Evolutionary conservation across 2,797 vertebrate species (phyloP), one percentile per base, ranked within the genome.

Genomic region (Sorex maritimensis): DNA sequence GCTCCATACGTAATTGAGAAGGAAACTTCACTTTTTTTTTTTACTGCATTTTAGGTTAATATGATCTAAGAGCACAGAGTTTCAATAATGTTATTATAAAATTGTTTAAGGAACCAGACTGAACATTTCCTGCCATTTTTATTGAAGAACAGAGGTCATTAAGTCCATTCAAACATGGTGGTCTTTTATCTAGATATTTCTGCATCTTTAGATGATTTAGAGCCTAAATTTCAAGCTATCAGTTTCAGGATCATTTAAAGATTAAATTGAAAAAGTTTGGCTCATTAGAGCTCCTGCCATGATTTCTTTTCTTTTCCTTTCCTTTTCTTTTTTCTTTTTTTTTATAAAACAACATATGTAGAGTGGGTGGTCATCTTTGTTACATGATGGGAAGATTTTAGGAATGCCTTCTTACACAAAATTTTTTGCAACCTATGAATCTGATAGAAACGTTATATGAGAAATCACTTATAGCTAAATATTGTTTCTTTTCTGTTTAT

Each of bases 191-290:
- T 75, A 26, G 81, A 5, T 71, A 72, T 77, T 91, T 94, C 38
- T 95, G 52, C 41, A 87, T 89, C 87, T 75, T 93, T 86, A 95
- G 24, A 81, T 85, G 41, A 92, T 94, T 93, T 96, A 75, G 17
- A 19, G 17, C 28, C 19, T 91, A 82, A 72, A 71, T 95, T 96
- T 92, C 86, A 94, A 73, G 44, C 55, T 92, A 81, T 96, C 83
- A 92, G 84, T 81, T 73, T 95, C 78, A 81, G 77, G 24, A 83
- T 88, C 78, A 14, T 83, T 92, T 93, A 94, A 95, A 90, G 63
- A 78, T 94, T 86, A 94, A 80, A 83, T 75, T 92, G 77, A 79
- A 90, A 86, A 87, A 83, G 49, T 81, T 94, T 92, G 90, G 67
- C 93, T 94, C 55, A 58, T 88, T 83, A 92, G 55, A 80, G 52